Conservation (phyloP, 2,888 invertebrate genomes). For the Scotopteryx bipunctaria region DNA sequence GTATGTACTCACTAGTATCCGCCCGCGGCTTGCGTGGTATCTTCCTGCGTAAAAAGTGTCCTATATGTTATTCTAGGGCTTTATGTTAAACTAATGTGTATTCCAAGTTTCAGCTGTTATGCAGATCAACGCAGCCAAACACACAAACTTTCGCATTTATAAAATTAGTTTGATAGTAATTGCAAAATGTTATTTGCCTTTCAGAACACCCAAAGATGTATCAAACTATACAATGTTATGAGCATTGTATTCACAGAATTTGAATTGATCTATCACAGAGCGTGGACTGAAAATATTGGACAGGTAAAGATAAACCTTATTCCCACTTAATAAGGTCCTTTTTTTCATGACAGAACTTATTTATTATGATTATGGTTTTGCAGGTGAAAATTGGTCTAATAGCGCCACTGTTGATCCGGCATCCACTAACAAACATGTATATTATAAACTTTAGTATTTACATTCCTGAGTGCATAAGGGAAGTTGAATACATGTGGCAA, state of each 20-base stretch:
- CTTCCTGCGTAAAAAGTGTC: too few relatives aligned
- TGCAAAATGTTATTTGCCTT: too few relatives aligned
- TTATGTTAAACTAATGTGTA: too few relatives aligned
- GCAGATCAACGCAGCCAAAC: too few relatives aligned
- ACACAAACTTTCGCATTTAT: too few relatives aligned
- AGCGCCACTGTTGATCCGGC: slow-evolving; percentile 87
- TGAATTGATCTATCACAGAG: slow-evolving; percentile 91
- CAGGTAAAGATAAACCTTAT: slow-evolving; percentile 73
- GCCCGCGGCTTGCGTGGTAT: too few relatives aligned
- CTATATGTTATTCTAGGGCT: too few relatives aligned
- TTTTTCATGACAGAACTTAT: background rate
- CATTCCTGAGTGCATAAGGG: slow-evolving; percentile 88
- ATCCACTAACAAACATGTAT: slow-evolving; percentile 86
- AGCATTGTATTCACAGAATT: slow-evolving; percentile 91
- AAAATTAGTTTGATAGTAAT: background rate
- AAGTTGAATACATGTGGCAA: slow-evolving; percentile 92
- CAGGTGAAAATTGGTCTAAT: slow-evolving; percentile 86
- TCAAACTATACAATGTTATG: slow-evolving; percentile 91
- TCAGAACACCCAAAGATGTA: slow-evolving; percentile 88
- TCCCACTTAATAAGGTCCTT: background rate
- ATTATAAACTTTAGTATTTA: slow-evolving; percentile 89
- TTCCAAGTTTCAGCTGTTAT: too few relatives aligned
- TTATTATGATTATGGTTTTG: too few relatives aligned
- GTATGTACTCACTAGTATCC: too few relatives aligned
- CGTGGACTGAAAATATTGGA: slow-evolving; percentile 90